phyloP scores from a whole-genome alignment of 2,113 vertebrate species.

The Damaliscus lunatus region DNA sequence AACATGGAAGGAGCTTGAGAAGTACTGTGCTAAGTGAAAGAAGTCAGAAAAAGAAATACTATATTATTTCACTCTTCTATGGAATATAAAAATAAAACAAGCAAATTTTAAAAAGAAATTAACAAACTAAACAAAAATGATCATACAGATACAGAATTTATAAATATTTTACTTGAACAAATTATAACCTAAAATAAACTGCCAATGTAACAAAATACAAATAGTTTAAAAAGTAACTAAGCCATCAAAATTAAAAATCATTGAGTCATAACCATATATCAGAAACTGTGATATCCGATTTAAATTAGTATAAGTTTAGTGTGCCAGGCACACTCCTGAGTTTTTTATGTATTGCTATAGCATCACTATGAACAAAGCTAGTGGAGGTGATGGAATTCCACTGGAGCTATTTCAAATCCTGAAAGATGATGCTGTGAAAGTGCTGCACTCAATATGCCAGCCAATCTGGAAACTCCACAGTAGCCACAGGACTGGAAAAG shows the following conservation, averaged over 20 bases:
- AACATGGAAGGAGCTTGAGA: neutral
- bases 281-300: neutral
- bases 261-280: neutral
- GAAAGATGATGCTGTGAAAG: neutral
- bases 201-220: neutral
- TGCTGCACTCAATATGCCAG: neutral
- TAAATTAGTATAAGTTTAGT: neutral
- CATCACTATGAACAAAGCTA: neutral
- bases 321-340: neutral
- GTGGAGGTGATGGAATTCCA: neutral
- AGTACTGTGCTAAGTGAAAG: neutral
- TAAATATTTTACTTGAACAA: neutral
- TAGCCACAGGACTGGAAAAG: neutral
- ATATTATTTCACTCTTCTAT: neutral
- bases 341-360: neutral
- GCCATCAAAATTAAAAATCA: neutral
- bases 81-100: neutral
- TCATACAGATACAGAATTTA: neutral
- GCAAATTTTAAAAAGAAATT: neutral
- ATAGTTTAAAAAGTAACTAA: neutral
- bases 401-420: neutral
- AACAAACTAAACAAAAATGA: neutral
- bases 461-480: neutral
- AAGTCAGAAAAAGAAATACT: neutral
- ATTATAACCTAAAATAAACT: neutral